phyloP scores from a whole-genome alignment of 1,140 invertebrate species.

The Drosophila pseudoananassae region DNA sequence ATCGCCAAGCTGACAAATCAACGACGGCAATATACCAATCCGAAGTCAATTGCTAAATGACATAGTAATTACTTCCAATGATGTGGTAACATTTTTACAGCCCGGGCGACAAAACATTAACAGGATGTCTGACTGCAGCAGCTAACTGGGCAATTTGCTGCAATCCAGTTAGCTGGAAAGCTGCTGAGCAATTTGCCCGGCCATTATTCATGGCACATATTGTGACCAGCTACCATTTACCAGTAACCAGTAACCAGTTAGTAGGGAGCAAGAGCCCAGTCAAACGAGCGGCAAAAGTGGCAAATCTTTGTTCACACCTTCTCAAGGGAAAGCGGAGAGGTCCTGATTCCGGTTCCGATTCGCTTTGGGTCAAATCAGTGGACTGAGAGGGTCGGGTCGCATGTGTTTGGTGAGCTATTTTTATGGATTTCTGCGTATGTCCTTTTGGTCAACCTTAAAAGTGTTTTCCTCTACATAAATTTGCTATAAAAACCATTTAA shows the following conservation, averaged over 20 bases:
- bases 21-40: conserved; percentile 47
- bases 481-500: conserved; percentile 82
- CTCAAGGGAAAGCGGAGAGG: conserved; percentile 3
- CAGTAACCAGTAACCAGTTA: not conserved
- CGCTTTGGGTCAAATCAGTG: conserved; percentile 13
- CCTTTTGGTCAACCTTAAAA: conserved; percentile 73
- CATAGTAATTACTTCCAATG: conserved; percentile 68
- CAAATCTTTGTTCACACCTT: conserved; percentile 81
- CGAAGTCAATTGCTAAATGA: conserved; percentile 67
- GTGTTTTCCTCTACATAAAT: conserved; percentile 83
- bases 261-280: conserved; percentile 27
- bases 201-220: conserved; percentile 79
- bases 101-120: conserved; percentile 38
- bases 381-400: conserved; percentile 30
- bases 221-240: conserved; percentile 28
- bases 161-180: conserved; percentile 37
- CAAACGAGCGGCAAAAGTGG: conserved; percentile 78
- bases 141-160: conserved; percentile 44
- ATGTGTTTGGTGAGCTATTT: conserved; percentile 71
- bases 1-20: conserved; percentile 16
- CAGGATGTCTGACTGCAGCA: conserved; percentile 47
- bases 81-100: conserved; percentile 61
- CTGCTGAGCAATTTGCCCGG: conserved; percentile 68
- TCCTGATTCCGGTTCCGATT: conserved; percentile 3
- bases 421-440: conserved; percentile 80